phyloP scores from a whole-genome alignment of 2,797 vertebrate species.

The Chelon labrosus region DNA sequence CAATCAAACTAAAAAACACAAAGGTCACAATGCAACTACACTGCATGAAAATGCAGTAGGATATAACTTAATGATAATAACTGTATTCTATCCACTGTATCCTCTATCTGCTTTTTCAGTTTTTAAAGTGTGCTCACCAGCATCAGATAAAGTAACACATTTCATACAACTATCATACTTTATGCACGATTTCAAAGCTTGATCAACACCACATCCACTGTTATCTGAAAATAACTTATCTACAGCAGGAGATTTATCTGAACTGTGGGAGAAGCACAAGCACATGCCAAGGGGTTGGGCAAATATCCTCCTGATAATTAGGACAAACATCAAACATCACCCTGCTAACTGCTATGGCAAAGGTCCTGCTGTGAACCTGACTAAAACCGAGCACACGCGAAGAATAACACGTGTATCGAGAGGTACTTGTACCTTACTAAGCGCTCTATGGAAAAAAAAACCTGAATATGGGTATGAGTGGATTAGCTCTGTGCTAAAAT shows the following conservation, averaged over 20 bases:
- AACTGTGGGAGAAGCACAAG: constrained; percentile 18
- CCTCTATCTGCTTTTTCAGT: background rate
- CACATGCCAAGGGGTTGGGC: constrained; percentile 39
- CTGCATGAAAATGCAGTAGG: too few relatives aligned
- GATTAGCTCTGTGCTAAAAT: constrained; percentile 15
- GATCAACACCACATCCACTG: constrained; percentile 17
- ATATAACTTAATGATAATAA: too few relatives aligned
- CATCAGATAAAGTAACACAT: background rate
- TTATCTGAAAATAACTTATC: constrained; percentile 8
- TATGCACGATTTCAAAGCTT: background rate
- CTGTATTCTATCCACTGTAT: background rate
- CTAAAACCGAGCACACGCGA: constrained; percentile 7
- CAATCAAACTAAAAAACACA: background rate
- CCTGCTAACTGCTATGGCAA: constrained; percentile 25
- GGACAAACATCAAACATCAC: constrained; percentile 56
- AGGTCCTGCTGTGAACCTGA: constrained; percentile 32
- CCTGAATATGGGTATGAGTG: constrained; percentile 6
- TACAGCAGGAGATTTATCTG: constrained; percentile 32
- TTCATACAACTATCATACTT: background rate
- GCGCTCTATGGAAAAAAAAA: background rate
- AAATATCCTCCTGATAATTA: constrained; percentile 62
- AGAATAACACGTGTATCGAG: background rate
- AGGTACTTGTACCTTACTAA: background rate
- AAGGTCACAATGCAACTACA: too few relatives aligned
- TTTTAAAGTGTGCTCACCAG: background rate